Conservation (phyloP, 1,140 invertebrate genomes). For the Trichonephila clavata region DNA sequence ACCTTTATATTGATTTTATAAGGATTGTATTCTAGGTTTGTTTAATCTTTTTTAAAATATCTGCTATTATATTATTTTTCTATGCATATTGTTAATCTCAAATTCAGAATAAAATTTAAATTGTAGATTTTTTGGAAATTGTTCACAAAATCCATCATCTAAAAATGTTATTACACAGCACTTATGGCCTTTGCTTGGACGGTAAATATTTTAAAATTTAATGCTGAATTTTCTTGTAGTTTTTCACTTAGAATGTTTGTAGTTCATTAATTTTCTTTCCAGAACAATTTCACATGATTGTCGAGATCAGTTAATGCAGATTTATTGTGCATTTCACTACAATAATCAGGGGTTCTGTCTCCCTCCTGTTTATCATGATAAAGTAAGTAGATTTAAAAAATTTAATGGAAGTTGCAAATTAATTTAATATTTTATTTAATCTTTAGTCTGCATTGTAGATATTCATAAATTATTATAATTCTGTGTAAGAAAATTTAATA, state of each 20-base stretch:
- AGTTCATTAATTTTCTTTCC: neutral
- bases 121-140: constrained; percentile 11
- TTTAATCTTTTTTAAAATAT: too few relatives aligned
- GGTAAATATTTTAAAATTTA: neutral
- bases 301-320: neutral
- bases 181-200: constrained; percentile 12
- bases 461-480: neutral
- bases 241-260: neutral
- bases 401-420: neutral
- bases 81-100: too few relatives aligned
- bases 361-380: constrained; percentile 1
- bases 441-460: neutral
- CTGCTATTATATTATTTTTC: too few relatives aligned
- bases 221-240: too few relatives aligned
- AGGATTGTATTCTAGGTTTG: too few relatives aligned
- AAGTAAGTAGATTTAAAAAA: neutral
- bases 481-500: neutral
- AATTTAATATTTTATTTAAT: neutral
- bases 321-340: constrained; percentile 34
- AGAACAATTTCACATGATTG: constrained; percentile 19
- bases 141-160: neutral
- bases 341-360: constrained; percentile 20
- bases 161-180: neutral
- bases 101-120: too few relatives aligned
- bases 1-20: too few relatives aligned